Conservation (phyloP, 2,797 vertebrate genomes). For the Siniperca obscura region DNA sequence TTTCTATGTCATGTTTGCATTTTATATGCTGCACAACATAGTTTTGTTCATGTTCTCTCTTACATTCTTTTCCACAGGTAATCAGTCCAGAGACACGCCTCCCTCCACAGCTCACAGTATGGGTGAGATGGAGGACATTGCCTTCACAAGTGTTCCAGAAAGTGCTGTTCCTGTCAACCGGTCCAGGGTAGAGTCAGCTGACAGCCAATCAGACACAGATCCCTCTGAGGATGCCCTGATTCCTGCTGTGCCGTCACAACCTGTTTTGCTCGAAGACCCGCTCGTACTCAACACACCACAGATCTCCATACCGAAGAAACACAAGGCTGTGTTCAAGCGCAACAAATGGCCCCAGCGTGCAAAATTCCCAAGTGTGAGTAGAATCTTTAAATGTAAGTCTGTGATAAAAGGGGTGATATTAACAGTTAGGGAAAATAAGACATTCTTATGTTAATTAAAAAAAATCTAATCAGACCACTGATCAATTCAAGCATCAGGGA, state of each 20-base stretch:
- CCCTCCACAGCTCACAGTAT: neutral
- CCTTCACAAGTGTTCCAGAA: neutral
- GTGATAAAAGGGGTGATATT: neutral
- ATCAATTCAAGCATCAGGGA: neutral
- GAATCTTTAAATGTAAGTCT: neutral
- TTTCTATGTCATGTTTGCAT: neutral
- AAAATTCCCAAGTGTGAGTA: constrained; percentile 72
- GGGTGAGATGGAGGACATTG: constrained; percentile 2
- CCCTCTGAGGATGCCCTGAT: neutral
- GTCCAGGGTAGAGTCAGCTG: constrained; percentile 3
- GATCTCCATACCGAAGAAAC: constrained; percentile 79
- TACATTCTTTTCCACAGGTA: constrained; percentile 28
- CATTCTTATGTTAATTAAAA: neutral
- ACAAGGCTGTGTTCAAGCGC: constrained; percentile 47
- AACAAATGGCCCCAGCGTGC: constrained; percentile 16
- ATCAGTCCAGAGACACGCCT: neutral
- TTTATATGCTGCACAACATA: neutral
- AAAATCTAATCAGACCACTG: neutral
- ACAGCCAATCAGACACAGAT: constrained; percentile 9
- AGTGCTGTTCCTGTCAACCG: neutral
- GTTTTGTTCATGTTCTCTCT: neutral
- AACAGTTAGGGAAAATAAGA: too few species aligned
- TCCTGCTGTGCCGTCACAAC: neutral
- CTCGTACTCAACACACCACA: constrained; percentile 78
- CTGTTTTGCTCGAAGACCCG: constrained; percentile 71